These are phyloP conservation scores for Pristionchus pacificus DNA, from an alignment of 1,140 invertebrate genomes.

Conservation along the genomic window DNA sequence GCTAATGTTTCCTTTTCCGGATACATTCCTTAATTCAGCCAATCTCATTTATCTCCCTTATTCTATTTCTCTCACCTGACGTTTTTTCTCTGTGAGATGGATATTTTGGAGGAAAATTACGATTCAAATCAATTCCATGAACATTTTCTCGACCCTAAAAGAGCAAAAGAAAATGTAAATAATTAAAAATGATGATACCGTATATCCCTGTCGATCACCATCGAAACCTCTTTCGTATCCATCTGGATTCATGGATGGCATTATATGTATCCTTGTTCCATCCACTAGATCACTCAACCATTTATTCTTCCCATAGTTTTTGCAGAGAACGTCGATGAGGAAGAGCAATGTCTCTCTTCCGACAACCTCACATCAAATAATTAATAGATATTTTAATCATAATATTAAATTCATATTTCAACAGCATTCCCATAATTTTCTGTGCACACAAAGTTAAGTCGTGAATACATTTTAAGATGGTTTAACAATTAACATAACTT, in stretches of 20 bases:
- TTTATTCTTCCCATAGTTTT: constrained; percentile 73
- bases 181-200: no score
- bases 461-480: no score
- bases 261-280: constrained; percentile 70
- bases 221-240: constrained; percentile 77
- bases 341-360: constrained; percentile 79
- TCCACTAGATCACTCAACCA: constrained; percentile 65
- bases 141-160: constrained; percentile 74
- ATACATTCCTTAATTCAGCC: constrained; percentile 65
- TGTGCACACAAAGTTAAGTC: neutral
- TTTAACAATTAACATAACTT: no score
- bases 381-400: no score
- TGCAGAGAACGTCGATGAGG: constrained; percentile 79
- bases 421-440: neutral
- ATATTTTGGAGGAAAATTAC: constrained; percentile 93
- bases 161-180: no score
- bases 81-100: constrained; percentile 66
- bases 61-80: constrained; percentile 4
- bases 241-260: constrained; percentile 97
- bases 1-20: constrained; percentile 75
- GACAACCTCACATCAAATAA: constrained; percentile 64
- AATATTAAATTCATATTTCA: no score
- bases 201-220: constrained; percentile 61
- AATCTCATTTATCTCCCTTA: neutral
- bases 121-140: constrained; percentile 80